Evolutionary conservation across 1,140 invertebrate species (phyloP), one percentile per base, ranked within the genome.

Genomic region (Oscheius sp.): DNA sequence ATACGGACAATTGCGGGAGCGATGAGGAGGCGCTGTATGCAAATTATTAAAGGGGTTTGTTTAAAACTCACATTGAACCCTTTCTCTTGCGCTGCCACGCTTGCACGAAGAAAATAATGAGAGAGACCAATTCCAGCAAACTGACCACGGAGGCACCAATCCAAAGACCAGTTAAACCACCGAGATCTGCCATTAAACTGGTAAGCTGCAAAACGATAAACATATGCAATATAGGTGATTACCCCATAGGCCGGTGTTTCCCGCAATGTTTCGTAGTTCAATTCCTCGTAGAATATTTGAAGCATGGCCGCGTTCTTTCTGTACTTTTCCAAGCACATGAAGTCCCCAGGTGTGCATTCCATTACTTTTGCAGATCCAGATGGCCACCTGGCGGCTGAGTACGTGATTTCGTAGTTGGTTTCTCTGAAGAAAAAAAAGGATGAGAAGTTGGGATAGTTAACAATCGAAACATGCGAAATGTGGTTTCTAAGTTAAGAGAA

Each of bases 301-400:
- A 83, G 78, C 82, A 83, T 84, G n/a, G 82, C 82, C 10, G 82
- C 82, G 46, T 83, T 83, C 58, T 76, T 80, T 35, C 82, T 62
- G 42, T 83, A 83, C 42, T 83, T 84, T 58, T 84, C 82, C 65
- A 83, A 70, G 61, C 82, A 83, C 32, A 84, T 46, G 28, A 79
- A 77, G 64, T 83, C 82, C 29, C 46, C 68, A 15, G 78, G 70
- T n/a, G 78, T 71, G 31, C 82, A 83, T 73, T 83, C 82, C 74
- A 79, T 80, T 7, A 81, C 61, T 79, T 83, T 81, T 13, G 82
- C 78, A 23, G 82, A 83, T 45, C 82, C 82, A 0, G 82, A 84
- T 1, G 82, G 82, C 82, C 82, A 83, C 28, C 82, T 38, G n/a
- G 82, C 80, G 0, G 82, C 79, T 1, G 82, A 83, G 71, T 83